Conservation (phyloP, 2,797 vertebrate species). For the Diplodus sargus region DNA sequence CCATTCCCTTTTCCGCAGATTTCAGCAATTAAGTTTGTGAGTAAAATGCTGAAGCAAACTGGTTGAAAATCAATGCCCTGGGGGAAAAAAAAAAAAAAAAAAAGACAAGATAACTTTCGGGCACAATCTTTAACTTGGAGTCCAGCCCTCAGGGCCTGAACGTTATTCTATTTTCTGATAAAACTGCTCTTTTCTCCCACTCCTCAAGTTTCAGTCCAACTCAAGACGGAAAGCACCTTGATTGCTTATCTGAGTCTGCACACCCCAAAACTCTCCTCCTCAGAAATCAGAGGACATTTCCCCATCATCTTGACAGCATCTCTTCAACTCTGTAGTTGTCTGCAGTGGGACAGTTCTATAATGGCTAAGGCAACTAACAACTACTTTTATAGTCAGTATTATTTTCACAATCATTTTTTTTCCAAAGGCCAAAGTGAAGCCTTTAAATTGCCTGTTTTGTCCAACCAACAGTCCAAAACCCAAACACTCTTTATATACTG, state of each 20-base stretch:
- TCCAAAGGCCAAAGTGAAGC: too few relatives aligned
- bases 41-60: conserved; percentile 33
- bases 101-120: conserved; percentile 37
- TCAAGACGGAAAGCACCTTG: conserved; percentile 54
- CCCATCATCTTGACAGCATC: conserved; percentile 1
- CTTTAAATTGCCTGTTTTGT: too few relatives aligned
- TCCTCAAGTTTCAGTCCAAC: conserved; percentile 47
- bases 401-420: too few relatives aligned
- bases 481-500: too few relatives aligned
- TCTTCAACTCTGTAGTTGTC: conserved; percentile 2
- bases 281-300: conserved; percentile 37
- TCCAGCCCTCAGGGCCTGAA: conserved; percentile 22
- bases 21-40: conserved; percentile 21
- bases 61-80: conserved; percentile 17
- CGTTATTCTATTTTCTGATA: conserved; percentile 75
- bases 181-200: conserved; percentile 39
- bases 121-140: conserved; percentile 28
- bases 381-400: too few relatives aligned
- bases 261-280: conserved; percentile 62
- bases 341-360: conserved; percentile 1
- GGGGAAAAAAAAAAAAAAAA: not conserved
- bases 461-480: too few relatives aligned
- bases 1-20: not conserved
- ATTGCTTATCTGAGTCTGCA: conserved; percentile 67
- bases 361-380: too few relatives aligned